phyloP scores from a whole-genome alignment of 2,888 invertebrate species.

The Aporophyla nigra region DNA sequence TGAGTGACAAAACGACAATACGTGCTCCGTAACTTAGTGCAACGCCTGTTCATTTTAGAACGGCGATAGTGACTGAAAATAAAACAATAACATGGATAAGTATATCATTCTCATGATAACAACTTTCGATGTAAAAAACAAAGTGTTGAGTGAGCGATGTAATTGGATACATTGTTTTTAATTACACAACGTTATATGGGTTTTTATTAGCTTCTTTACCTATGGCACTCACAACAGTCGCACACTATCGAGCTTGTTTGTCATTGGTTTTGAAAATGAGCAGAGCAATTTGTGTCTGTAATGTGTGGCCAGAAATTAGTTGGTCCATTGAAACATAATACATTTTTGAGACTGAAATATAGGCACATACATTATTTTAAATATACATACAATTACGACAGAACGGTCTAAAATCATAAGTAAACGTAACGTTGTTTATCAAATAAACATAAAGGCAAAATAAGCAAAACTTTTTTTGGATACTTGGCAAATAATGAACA shows the following conservation, averaged over 20 bases:
- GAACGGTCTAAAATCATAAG: not conserved
- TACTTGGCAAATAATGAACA: slow-evolving; percentile 12
- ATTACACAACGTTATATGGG: slow-evolving; percentile 37
- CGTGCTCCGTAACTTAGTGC: slow-evolving; percentile 29
- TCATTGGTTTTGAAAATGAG: not conserved
- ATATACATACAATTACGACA: not conserved
- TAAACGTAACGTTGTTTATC: not conserved
- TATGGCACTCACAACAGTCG: not conserved
- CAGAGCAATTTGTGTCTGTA: not conserved
- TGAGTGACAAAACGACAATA: slow-evolving; percentile 39
- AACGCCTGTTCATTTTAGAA: slow-evolving; percentile 36
- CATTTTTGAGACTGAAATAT: not conserved
- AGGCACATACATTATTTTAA: not conserved
- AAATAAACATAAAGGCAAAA: not conserved
- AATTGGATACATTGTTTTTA: slow-evolving; percentile 53
- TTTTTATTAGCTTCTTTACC: slow-evolving; percentile 25
- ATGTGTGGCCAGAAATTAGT: not conserved
- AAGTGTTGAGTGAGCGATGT: slow-evolving; percentile 40
- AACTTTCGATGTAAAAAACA: slow-evolving; percentile 37
- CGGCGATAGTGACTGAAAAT: slow-evolving; percentile 17
- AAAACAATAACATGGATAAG: slow-evolving; percentile 40
- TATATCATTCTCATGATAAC: slow-evolving; percentile 41
- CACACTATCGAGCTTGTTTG: not conserved
- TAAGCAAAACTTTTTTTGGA: slow-evolving; percentile 1
- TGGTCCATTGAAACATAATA: too few species aligned